These are phyloP conservation scores for Xestia xanthographa DNA, from an alignment of 2,888 invertebrate species.

Conservation along the genomic window DNA sequence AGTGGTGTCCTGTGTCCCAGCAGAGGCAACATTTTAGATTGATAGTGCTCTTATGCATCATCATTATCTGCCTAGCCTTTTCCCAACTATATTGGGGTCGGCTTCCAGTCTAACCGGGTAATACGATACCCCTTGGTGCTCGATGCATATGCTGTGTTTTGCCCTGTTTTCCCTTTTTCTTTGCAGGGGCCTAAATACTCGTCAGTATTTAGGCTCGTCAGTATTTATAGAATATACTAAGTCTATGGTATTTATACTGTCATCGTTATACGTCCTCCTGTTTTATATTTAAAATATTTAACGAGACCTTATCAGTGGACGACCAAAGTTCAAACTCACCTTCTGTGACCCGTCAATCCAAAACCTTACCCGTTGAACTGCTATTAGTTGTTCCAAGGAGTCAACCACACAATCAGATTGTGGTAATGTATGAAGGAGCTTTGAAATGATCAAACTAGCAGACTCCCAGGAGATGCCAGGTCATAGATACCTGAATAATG, in stretches of 20 bases:
- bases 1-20: not conserved
- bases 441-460: not conserved
- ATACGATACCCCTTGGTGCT: not conserved
- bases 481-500: conserved; percentile 5
- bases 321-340: not conserved
- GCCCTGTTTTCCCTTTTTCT: not conserved
- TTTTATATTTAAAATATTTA: too few relatives aligned
- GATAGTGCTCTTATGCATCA: not conserved
- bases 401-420: conserved; percentile 2
- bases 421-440: not conserved
- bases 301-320: not conserved
- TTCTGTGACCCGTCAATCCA: too few relatives aligned
- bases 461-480: not conserved
- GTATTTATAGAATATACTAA: too few relatives aligned
- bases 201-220: too few relatives aligned
- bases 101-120: too few relatives aligned
- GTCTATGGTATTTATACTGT: too few relatives aligned
- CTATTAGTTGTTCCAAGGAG: not conserved
- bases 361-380: not conserved
- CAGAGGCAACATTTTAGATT: not conserved
- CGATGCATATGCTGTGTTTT: not conserved
- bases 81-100: too few relatives aligned
- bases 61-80: too few relatives aligned
- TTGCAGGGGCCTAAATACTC: not conserved
- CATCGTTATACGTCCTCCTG: too few relatives aligned